Evolutionary conservation across 1,140 invertebrate species (phyloP).

Genomic region (Zaprionus ornatus): DNA sequence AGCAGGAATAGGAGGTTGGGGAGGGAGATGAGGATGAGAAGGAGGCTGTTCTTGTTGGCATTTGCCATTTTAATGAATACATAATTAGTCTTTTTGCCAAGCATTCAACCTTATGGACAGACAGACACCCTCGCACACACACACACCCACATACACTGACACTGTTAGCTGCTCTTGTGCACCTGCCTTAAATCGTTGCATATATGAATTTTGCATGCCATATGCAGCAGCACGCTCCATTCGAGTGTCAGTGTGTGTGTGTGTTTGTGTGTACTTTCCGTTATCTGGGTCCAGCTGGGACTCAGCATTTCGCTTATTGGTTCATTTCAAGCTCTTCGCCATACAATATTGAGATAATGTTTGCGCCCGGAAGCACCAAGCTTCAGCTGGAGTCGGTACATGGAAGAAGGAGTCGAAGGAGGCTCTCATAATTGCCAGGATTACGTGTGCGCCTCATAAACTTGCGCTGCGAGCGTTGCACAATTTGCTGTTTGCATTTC

Average conservation of each 20-base stretch:
- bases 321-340: constrained; percentile 59
- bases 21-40: background rate
- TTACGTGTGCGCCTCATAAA: constrained; percentile 68
- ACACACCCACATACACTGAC: background rate
- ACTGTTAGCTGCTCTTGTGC: constrained; percentile 43
- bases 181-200: constrained; percentile 43
- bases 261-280: constrained; percentile 25
- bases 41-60: constrained; percentile 42
- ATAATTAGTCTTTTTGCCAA: constrained; percentile 78
- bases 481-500: constrained; percentile 68
- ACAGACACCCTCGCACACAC: constrained; percentile 13
- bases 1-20: background rate
- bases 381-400: background rate
- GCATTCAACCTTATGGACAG: constrained; percentile 39
- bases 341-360: constrained; percentile 77
- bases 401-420: background rate
- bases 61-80: constrained; percentile 80
- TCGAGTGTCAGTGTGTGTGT: background rate
- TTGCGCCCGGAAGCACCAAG: constrained; percentile 33
- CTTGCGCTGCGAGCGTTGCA: constrained; percentile 34
- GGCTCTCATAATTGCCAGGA: constrained; percentile 68
- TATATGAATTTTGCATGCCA: constrained; percentile 45
- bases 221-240: constrained; percentile 42
- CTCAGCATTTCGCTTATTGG: constrained; percentile 54
- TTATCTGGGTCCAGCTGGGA: constrained; percentile 40